Evolutionary conservation across 2,113 vertebrate genomes (phyloP), one percentile per base, ranked within the genome.

Genomic region (Microcebus tavaratra): DNA sequence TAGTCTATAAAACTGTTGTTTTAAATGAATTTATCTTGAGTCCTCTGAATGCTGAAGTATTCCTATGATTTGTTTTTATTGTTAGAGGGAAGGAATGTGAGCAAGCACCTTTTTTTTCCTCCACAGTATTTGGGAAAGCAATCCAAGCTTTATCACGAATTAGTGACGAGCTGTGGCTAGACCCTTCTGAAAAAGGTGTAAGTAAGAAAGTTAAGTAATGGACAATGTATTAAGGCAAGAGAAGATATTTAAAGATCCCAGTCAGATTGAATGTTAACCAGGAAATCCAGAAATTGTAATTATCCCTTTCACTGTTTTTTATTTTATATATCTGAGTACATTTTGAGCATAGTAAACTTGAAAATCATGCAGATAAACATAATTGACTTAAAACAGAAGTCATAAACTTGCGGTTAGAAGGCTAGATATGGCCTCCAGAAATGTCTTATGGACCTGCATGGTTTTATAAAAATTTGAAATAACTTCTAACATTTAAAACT

Each of bases 131-230:
- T 98, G 99, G 99, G 81, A 99, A 98, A 98, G 99, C 99, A 4
- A 65, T 99, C 90, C 98, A 99, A 21, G 99, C 99, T 80, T 98
- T 99, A 67, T 99, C 99, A 48, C 98, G 99, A 78, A 96, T 99
- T 70, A 99, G 99, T 80, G 99, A 99, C 45, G 99, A 99, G 2
- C 98, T 99, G 42, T 99, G 99, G 99, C 98, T 99, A 97, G 99
- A 99, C 84, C 99, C 99, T 1, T 25, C 97, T 94, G 98, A 98
- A 88, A 99, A 98, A 98, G 99, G 99, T 95, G 99, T 99, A 99
- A 99, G 99, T 98, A 91, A 94, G 31, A 96, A 73, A 59, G 29
- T 84, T 65, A 94, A 82, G 25, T 91, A 59, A 90, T 48, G 75
- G 67, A 29, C 31, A 5, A 20, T 27, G 23, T 82, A 39, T 36